These are phyloP conservation scores for Drosophila buzzatii DNA, from an alignment of 2,888 invertebrate genomes.

Conservation along the genomic window DNA sequence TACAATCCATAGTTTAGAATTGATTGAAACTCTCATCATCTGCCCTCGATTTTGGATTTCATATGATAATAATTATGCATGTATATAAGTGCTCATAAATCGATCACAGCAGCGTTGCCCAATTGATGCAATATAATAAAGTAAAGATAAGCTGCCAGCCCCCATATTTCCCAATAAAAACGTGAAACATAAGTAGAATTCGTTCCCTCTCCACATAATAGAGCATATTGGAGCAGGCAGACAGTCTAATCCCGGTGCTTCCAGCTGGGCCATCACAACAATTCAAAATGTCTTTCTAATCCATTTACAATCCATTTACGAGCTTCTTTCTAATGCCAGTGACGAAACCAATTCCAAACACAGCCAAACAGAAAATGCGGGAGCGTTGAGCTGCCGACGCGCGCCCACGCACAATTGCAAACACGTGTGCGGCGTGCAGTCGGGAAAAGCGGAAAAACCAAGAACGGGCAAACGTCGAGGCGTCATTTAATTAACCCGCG, in stretches of 20 bases:
- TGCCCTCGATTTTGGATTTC: background rate
- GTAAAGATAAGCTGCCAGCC: constrained; percentile 4
- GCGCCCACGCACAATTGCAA: constrained; percentile 61
- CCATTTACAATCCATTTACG: constrained; percentile 71
- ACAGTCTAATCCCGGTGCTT: constrained; percentile 11
- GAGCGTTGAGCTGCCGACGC: background rate
- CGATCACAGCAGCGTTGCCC: background rate
- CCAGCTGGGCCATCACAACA: constrained; percentile 31
- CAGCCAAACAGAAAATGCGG: constrained; percentile 41
- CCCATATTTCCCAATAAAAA: constrained; percentile 16
- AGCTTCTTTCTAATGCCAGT: constrained; percentile 59
- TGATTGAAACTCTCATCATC: background rate
- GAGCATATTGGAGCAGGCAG: constrained; percentile 2
- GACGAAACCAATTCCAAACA: constrained; percentile 39
- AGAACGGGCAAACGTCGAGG: constrained; percentile 42
- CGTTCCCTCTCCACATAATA: background rate
- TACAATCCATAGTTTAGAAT: background rate
- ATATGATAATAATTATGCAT: background rate
- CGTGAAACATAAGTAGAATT: constrained; percentile 14
- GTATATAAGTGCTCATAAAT: background rate
- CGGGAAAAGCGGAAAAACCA: background rate
- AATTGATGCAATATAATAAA: constrained; percentile 20
- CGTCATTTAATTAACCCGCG: constrained; percentile 80
- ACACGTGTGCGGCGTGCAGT: constrained; percentile 78
- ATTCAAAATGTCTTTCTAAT: constrained; percentile 54